phyloP scores from a whole-genome alignment of 2,113 vertebrate genomes.

The Gambusia holbrooki region DNA sequence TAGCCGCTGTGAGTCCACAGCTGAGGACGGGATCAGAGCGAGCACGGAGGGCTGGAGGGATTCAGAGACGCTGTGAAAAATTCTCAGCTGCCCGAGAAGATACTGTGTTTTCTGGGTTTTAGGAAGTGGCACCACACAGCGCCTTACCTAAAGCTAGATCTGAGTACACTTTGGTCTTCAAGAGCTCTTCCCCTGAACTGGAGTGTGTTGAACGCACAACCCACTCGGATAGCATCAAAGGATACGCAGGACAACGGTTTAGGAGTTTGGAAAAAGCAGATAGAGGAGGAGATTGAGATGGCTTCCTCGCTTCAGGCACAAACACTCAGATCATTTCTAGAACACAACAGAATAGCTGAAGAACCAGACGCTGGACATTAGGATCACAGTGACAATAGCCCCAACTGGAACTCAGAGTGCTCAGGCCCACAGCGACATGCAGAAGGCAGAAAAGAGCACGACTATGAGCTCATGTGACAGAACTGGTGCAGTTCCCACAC shows the following conservation, averaged over 20 bases:
- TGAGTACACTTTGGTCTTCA: slow-evolving; percentile 16
- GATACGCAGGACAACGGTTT: slow-evolving; percentile 31
- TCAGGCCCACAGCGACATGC: slow-evolving; percentile 20
- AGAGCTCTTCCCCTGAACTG: slow-evolving; percentile 13
- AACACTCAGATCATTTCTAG: slow-evolving; percentile 37
- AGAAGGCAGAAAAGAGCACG: slow-evolving; percentile 32
- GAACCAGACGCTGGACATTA: slow-evolving; percentile 71
- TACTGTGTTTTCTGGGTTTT: slow-evolving; percentile 28
- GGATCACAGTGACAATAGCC: slow-evolving; percentile 53
- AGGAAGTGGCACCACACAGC: slow-evolving; percentile 7
- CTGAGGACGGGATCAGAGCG: slow-evolving; percentile 57
- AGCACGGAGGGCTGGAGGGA: slow-evolving; percentile 40
- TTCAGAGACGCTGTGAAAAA: slow-evolving; percentile 47
- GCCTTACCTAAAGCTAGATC: slow-evolving; percentile 24
- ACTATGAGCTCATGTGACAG: slow-evolving; percentile 64
- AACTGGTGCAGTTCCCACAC: slow-evolving; percentile 68
- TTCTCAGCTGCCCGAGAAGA: slow-evolving; percentile 31
- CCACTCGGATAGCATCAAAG: slow-evolving; percentile 21
- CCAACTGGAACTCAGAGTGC: slow-evolving; percentile 37
- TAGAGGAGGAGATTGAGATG: slow-evolving; percentile 65
- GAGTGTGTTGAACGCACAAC: slow-evolving; percentile 22
- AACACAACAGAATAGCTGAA: slow-evolving; percentile 35
- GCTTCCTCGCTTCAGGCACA: slow-evolving; percentile 67
- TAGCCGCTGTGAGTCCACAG: slow-evolving; percentile 53
- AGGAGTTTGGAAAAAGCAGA: slow-evolving; percentile 52